phyloP scores from a whole-genome alignment of 2,113 vertebrate species.

The Odontesthes bonariensis region DNA sequence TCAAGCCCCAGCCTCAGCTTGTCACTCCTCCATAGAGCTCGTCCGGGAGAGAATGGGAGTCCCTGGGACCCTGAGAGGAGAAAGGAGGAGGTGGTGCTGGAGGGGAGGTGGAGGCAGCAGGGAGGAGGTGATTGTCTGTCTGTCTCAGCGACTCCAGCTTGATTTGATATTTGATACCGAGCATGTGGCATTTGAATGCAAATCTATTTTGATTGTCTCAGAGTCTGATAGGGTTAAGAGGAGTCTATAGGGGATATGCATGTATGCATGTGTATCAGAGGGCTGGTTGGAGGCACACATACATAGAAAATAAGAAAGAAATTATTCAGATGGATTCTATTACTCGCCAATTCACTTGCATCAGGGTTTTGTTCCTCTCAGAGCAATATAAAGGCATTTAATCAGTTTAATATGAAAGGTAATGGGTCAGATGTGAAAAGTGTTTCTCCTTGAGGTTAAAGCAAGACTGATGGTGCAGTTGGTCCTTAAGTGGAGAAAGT shows the following conservation, averaged over 20 bases:
- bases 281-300: conserved; percentile 38
- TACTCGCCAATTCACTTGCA: conserved; percentile 93
- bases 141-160: conserved; percentile 71
- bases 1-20: conserved; percentile 68
- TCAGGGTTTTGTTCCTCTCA: conserved; percentile 86
- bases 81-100: conserved; percentile 45
- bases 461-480: background rate
- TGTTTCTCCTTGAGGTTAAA: conserved; percentile 45
- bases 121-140: conserved; percentile 69
- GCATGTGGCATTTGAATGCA: conserved; percentile 82
- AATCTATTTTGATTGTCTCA: conserved; percentile 81
- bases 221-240: conserved; percentile 77
- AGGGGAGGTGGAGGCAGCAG: conserved; percentile 31
- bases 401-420: conserved; percentile 90
- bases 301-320: conserved; percentile 64
- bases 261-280: conserved; percentile 55
- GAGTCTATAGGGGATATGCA: conserved; percentile 77
- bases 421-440: conserved; percentile 87
- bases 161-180: conserved; percentile 83
- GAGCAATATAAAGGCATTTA: conserved; percentile 90
- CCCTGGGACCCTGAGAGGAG: conserved; percentile 68
- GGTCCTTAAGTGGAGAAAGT: conserved; percentile 13
- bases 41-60: conserved; percentile 67
- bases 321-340: conserved; percentile 91
- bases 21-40: conserved; percentile 72